phyloP scores from a whole-genome alignment of 2,888 invertebrate species.

The Trachelus troglodyta region DNA sequence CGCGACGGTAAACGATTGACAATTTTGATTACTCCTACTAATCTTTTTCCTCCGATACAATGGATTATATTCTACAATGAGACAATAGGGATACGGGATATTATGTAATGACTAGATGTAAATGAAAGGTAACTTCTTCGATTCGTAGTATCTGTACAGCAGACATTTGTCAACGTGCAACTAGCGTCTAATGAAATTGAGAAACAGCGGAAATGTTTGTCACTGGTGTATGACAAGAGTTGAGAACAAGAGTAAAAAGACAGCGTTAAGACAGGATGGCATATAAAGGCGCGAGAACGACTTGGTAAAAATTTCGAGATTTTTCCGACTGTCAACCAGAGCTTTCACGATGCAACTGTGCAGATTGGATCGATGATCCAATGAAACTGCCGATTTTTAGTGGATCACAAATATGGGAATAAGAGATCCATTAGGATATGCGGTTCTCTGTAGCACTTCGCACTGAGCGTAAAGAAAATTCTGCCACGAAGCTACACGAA shows the following conservation, averaged over 20 bases:
- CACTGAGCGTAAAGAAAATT: background rate
- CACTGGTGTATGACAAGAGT: background rate
- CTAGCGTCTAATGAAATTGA: background rate
- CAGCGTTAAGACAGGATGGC: background rate
- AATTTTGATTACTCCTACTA: background rate
- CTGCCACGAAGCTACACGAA: background rate
- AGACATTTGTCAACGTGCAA: background rate
- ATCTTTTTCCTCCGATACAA: background rate
- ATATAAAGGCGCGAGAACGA: background rate
- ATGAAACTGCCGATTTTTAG: background rate
- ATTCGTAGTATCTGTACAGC: background rate
- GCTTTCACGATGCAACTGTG: background rate
- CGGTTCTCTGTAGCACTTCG: background rate
- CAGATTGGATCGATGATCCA: background rate
- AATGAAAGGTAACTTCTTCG: background rate
- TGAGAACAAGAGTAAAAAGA: background rate
- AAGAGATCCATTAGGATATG: background rate
- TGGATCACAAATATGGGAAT: background rate
- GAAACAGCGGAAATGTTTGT: background rate
- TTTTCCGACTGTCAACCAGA: background rate
- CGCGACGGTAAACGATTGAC: background rate
- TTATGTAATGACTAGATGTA: background rate
- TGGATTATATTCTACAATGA: background rate
- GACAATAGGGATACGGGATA: background rate
- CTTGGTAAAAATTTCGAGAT: background rate